A percentile compares a stretch with the other conserved stretches of the same genome.
Conservation (phyloP, 2,113 vertebrate genomes). For the Poeciliopsis turrubarensis region DNA sequence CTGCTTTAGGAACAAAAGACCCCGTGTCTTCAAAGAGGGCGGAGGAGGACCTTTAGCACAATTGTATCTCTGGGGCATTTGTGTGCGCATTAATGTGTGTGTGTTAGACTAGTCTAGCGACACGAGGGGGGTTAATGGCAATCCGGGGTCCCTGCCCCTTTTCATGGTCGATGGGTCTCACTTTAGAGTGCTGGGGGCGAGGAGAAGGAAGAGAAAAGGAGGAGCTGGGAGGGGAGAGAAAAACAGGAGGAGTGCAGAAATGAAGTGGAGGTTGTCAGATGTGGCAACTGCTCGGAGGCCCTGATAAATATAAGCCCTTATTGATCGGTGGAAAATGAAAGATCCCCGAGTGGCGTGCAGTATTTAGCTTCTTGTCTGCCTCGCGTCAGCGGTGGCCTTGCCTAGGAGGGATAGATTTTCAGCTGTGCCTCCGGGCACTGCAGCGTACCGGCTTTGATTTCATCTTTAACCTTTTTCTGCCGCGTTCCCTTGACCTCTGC, state of each 20-base stretch:
- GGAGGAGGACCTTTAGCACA: slow-evolving; percentile 71
- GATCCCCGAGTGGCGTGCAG: slow-evolving; percentile 96
- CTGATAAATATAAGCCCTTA: slow-evolving; percentile 99
- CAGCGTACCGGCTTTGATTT: slow-evolving; percentile 89
- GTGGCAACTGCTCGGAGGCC: slow-evolving; percentile 98
- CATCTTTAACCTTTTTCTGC: slow-evolving; percentile 97
- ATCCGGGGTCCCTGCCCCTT: slow-evolving; percentile 84
- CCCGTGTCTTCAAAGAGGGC: slow-evolving; percentile 91
- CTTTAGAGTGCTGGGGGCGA: slow-evolving; percentile 76
- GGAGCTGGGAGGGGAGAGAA: slow-evolving; percentile 48
- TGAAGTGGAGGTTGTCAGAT: slow-evolving; percentile 99
- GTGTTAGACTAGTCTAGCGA: slow-evolving; percentile 56
- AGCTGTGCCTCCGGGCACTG: slow-evolving; percentile 83
- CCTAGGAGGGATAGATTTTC: slow-evolving; percentile 92
- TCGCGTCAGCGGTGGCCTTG: slow-evolving; percentile 94
- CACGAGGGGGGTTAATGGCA: slow-evolving; percentile 89
- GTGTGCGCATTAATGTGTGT: slow-evolving; percentile 71
- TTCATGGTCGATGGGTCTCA: slow-evolving; percentile 88
- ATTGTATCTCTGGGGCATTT: slow-evolving; percentile 70
- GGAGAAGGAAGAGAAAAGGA: slow-evolving; percentile 51
- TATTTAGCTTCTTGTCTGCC: slow-evolving; percentile 98
- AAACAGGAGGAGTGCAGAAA: slow-evolving; percentile 83
- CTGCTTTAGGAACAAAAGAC: slow-evolving; percentile 89
- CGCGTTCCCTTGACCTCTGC: slow-evolving; percentile 96
- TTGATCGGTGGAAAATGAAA: slow-evolving; percentile 99